Evolutionary conservation across 2,113 vertebrate species (phyloP), one percentile per base, ranked within the genome.

Genomic region (Gobius niger): DNA sequence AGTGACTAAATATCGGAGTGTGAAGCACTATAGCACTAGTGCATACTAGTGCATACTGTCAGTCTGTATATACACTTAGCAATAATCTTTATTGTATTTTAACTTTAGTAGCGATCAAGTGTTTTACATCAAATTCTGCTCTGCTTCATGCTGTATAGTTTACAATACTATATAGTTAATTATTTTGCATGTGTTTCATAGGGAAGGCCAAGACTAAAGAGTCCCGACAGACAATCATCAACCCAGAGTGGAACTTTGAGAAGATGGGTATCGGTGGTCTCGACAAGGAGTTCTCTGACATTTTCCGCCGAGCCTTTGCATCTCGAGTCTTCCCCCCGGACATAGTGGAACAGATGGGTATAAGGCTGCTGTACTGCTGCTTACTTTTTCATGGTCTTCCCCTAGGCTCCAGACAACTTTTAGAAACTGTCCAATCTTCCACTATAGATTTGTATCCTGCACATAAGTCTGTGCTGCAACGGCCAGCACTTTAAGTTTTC

Each of bases 161-260:
- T 4, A 7, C 8, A 50, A 7, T n/a, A n/a, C 34, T n/a, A 9
- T 11, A 10, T 2, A 0, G 1, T 52, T 5, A 50, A 7, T 24
- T 19, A 6, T 52, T 24, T 57, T 6, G 24, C 24, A 34, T 46
- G 1, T 47, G 16, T 44, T 44, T 5, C 7, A 12, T 56, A 98
- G 98, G 98, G 5, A 99, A 99, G 85, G 94, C 97, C 66, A 99
- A 99, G 91, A 98, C 97, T 78, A 98, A 96, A 87, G 96, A 99
- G 84, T 94, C 95, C 0, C 92, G 96, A 1, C 98, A 99, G 85
- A 96, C 95, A 0, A 98, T 99, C 90, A 99, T 99, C 85, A 99
- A 99, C 84, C 98, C 98, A 0, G 98, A 99, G 77, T 99, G 96
- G 96, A 99, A 98, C 85, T 99, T 99, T 90, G 98, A 99, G 89